Evolutionary conservation across 2,113 vertebrate species (phyloP), one percentile per base, ranked within the genome.

Genomic region (Platichthys stellatus): DNA sequence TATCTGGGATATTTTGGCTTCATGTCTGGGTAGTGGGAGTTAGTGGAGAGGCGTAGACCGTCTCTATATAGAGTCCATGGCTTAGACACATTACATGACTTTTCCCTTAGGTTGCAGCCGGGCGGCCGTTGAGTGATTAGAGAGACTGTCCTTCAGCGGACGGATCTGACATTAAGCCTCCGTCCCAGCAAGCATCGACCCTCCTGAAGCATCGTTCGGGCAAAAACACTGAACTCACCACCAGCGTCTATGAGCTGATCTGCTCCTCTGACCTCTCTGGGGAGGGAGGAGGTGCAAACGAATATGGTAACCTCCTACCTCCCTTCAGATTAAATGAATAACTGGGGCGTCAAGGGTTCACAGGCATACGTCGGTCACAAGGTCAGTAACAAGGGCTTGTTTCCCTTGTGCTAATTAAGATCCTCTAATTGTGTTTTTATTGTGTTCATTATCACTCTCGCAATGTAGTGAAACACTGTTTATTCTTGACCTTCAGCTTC

Each of bases 81-180:
- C 47, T 17, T 18, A n/a, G 13, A 24, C 21, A 58, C 13, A 17
- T 58, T 13, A 26, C 3, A 14, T 18, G 20, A 54, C 18, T 60
- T 14, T 35, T 58, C 18, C 35, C 69, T 67, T 20, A 17, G 24
- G 13, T 63, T 73, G 18, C 51, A 54, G 51, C 20, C 21, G 15
- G 23, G 74, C 13, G 40, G 24, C 35, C 31, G 40, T 45, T 24
- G 17, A 51, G 21, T 64, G 73, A 85, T 83, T 69, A 78, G 40
- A 70, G 57, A 76, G 15, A 24, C 51, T 57, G 20, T 67, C 65
- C 67, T 61, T 62, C 11, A 66, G 45, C 17, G 20, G 43, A 18
- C 12, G 43, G 18, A 49, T 78, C 45, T 21, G 63, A 4, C 47
- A 68, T 65, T 47, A 80, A 78, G 68, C 63, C 63, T 72, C 14